These are phyloP conservation scores for Stenodera caucasica DNA, from an alignment of 2,888 invertebrate genomes.

Conservation along the genomic window DNA sequence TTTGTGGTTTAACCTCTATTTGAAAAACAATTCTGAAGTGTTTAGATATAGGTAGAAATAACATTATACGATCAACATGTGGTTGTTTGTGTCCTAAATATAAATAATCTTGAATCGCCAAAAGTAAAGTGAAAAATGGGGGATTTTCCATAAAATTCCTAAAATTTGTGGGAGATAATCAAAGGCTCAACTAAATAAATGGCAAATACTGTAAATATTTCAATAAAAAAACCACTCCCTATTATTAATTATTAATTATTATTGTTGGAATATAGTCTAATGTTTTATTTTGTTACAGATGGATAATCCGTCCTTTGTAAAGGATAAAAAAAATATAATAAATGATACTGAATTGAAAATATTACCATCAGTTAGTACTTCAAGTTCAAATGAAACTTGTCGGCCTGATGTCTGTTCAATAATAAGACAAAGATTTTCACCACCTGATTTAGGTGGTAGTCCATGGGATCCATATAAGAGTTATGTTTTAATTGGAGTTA, in stretches of 20 bases:
- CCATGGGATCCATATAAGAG: constrained; percentile 61
- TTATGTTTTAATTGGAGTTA: constrained; percentile 55
- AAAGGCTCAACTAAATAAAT: background rate
- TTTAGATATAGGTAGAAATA: background rate
- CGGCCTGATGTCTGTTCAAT: constrained; percentile 52
- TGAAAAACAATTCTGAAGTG: constrained; percentile 1
- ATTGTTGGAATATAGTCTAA: too few species aligned
- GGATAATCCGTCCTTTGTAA: constrained; percentile 54
- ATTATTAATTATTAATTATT: background rate
- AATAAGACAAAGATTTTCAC: constrained; percentile 47
- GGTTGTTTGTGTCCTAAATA: constrained; percentile 1
- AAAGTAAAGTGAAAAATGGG: background rate
- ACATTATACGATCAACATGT: constrained; percentile 2
- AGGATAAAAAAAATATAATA: constrained; percentile 48
- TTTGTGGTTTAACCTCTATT: background rate
- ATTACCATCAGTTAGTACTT: constrained; percentile 33
- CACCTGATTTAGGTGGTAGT: constrained; percentile 54
- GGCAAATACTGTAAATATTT: background rate
- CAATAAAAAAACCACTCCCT: background rate
- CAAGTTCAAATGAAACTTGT: constrained; percentile 40
- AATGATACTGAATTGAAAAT: constrained; percentile 39
- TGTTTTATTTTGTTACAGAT: constrained; percentile 53
- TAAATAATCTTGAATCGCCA: background rate
- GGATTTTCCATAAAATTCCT: background rate
- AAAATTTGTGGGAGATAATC: too few species aligned